These are phyloP conservation scores for Uloborus diversus DNA, from an alignment of 1,140 invertebrate genomes.

Conservation along the genomic window DNA sequence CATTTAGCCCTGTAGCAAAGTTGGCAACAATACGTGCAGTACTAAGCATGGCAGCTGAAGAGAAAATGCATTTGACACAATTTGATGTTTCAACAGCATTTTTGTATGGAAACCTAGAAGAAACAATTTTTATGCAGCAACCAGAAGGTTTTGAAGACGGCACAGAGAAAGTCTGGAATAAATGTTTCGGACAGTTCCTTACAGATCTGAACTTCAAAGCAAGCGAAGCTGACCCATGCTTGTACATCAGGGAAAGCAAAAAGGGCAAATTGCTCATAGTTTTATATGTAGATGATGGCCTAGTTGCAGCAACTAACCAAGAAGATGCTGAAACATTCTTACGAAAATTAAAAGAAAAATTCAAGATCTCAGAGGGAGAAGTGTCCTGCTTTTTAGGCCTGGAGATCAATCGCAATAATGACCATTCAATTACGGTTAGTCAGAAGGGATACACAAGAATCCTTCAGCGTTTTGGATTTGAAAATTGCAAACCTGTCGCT, in stretches of 20 bases:
- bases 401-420: conserved; percentile 19
- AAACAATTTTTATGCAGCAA: no score
- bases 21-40: no score
- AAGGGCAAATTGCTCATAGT: background rate
- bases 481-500: conserved; percentile 27
- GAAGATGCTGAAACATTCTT: no score
- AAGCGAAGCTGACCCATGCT: conserved; percentile 26
- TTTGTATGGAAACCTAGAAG: no score
- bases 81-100: no score
- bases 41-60: no score
- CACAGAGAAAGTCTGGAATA: conserved; percentile 62
- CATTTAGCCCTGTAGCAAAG: no score
- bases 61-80: no score
- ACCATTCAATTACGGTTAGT: conserved; percentile 21
- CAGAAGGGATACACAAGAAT: conserved; percentile 41
- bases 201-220: background rate
- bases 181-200: conserved; percentile 33
- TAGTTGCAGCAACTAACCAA: no score
- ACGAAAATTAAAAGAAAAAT: conserved; percentile 20
- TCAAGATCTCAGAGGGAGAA: conserved; percentile 18
- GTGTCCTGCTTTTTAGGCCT: conserved; percentile 26
- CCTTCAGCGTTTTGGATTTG: conserved; percentile 53
- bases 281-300: conserved; percentile 55
- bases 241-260: conserved; percentile 15
- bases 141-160: conserved; percentile 64